Percentiles rank a stretch among this genome's conserved stretches.
These are phyloP conservation scores for Podarcis siculus DNA, from an alignment of 2,797 vertebrate species.

Conservation along the genomic window DNA sequence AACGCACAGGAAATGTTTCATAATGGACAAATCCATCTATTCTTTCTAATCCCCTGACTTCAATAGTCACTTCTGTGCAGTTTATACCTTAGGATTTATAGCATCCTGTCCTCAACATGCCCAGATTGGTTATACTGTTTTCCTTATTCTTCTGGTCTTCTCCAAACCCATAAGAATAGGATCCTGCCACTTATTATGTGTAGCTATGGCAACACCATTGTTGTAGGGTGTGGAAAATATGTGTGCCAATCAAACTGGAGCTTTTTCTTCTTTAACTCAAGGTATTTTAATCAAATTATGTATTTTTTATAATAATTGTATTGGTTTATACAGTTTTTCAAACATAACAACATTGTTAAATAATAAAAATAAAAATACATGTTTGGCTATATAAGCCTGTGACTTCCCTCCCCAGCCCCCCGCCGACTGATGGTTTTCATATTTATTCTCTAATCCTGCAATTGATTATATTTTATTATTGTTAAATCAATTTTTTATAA, in stretches of 20 bases:
- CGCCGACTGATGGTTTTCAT: no score
- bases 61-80: background rate
- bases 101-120: background rate
- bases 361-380: no score
- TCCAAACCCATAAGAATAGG: background rate
- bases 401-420: no score
- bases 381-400: no score
- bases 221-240: background rate
- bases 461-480: no score
- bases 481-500: no score
- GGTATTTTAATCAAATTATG: no score
- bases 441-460: no score
- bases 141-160: background rate
- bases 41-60: background rate
- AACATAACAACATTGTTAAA: no score
- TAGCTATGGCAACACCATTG: no score
- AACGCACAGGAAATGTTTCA: background rate
- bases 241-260: background rate
- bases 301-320: no score
- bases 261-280: background rate
- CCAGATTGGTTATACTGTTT: background rate
- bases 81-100: accelerated
- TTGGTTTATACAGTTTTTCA: no score
- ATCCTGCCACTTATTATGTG: background rate
- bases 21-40: background rate